Conservation (phyloP, 2,113 vertebrate genomes). For the Dipodomys spectabilis region DNA sequence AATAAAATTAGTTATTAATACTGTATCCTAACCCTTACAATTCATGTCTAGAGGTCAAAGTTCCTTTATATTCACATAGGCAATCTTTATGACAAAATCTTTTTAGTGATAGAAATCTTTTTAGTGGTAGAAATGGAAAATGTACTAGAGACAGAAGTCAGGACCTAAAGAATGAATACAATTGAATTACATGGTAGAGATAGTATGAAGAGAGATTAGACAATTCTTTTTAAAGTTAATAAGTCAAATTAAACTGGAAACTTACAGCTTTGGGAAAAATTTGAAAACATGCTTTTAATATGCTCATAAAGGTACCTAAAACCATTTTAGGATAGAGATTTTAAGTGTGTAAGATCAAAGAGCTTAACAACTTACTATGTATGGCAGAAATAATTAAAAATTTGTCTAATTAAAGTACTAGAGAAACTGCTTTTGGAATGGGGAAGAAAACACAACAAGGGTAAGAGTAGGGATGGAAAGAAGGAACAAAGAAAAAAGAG, state of each 20-base stretch:
- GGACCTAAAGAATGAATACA: neutral
- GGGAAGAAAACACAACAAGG: neutral
- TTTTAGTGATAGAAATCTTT: neutral
- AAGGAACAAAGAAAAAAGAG: neutral
- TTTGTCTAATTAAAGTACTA: neutral
- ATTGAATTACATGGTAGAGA: neutral
- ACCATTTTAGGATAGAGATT: neutral
- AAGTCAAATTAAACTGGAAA: slow-evolving; percentile 44
- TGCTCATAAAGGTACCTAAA: neutral
- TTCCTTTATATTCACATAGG: slow-evolving; percentile 17
- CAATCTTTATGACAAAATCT: neutral
- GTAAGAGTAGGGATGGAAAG: neutral
- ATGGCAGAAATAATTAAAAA: slow-evolving; percentile 23
- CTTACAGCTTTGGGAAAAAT: neutral
- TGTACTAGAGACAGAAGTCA: neutral
- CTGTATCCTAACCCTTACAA: slow-evolving; percentile 1
- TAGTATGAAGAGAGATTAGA: neutral
- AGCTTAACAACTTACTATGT: neutral
- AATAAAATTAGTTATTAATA: neutral
- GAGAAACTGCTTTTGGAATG: neutral
- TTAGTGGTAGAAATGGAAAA: neutral
- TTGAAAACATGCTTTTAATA: neutral
- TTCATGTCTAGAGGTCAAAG: neutral
- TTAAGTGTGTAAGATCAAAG: slow-evolving; percentile 21
- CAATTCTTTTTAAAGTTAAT: neutral